phyloP scores from a whole-genome alignment of 2,113 vertebrate species.

The Dicentrarchus labrax region DNA sequence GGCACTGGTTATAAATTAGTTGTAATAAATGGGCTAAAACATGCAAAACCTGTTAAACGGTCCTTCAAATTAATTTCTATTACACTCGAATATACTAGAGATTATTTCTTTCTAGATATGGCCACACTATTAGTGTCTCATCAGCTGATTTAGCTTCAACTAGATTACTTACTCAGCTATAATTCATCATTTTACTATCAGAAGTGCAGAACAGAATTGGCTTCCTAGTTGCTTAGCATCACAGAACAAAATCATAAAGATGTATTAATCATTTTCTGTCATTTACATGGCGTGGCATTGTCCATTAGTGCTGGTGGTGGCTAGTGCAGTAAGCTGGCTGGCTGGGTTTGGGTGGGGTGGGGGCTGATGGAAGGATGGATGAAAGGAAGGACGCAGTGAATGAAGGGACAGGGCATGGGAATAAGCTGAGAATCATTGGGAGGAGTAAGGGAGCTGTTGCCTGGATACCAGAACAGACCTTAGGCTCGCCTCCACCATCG shows the following conservation, averaged over 20 bases:
- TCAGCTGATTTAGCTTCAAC: not conserved
- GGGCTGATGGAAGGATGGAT: conserved; percentile 63
- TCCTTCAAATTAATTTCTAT: not conserved
- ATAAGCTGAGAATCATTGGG: conserved; percentile 55
- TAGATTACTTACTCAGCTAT: not conserved
- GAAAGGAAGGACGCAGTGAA: conserved; percentile 56
- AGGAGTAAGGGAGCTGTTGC: conserved; percentile 53
- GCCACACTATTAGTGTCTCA: not conserved
- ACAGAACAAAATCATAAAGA: conserved; percentile 22
- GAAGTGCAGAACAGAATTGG: not conserved
- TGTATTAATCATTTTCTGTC: not conserved
- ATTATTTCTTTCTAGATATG: not conserved
- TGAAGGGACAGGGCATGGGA: conserved; percentile 61
- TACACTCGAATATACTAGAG: not conserved
- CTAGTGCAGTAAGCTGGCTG: conserved; percentile 67
- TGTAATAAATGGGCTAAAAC: conserved; percentile 54
- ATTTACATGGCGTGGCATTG: conserved; percentile 34
- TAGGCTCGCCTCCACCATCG: conserved; percentile 55
- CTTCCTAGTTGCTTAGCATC: not conserved
- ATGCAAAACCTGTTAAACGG: conserved; percentile 35
- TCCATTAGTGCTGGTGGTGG: conserved; percentile 61
- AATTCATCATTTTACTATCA: not conserved
- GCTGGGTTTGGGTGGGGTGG: conserved; percentile 59
- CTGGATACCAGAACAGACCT: conserved; percentile 76
- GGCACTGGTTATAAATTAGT: not conserved